Percentiles rank a stretch among this genome's conserved stretches.
These are phyloP conservation scores for Platerodrilus igneus DNA, from an alignment of 2,888 invertebrate species.

Conservation along the genomic window DNA sequence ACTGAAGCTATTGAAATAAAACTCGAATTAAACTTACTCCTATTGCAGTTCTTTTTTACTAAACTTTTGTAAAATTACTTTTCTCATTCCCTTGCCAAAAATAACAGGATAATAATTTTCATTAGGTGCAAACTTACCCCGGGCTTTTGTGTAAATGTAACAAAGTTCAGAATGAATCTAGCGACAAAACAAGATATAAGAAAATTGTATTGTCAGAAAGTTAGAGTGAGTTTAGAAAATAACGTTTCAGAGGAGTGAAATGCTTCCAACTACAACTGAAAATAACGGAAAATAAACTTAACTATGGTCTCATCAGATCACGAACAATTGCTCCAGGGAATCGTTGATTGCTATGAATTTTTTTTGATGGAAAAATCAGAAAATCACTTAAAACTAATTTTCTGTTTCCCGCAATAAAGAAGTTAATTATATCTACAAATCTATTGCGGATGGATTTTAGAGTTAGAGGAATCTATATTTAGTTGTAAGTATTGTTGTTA, in stretches of 20 bases:
- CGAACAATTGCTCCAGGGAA: slow-evolving; percentile 22
- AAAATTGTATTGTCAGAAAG: slow-evolving; percentile 37
- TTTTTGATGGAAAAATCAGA: slow-evolving; percentile 22
- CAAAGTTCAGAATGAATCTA: slow-evolving; percentile 35
- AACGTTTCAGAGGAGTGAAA: slow-evolving; percentile 23
- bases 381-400: slow-evolving; percentile 21
- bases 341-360: slow-evolving; percentile 17
- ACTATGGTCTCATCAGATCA: slow-evolving; percentile 21
- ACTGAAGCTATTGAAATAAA: too few species aligned
- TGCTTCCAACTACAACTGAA: slow-evolving; percentile 20
- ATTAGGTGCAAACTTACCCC: slow-evolving; percentile 31
- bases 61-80: slow-evolving; percentile 28
- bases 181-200: slow-evolving; percentile 36
- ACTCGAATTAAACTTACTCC: too few species aligned
- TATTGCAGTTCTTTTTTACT: slow-evolving; percentile 2
- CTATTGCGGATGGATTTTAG: too few species aligned
- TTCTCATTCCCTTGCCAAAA: slow-evolving; percentile 26
- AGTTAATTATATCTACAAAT: too few species aligned
- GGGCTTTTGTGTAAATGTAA: slow-evolving; percentile 34
- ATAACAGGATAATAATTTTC: slow-evolving; percentile 35
- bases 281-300: slow-evolving; percentile 26
- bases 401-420: too few species aligned
- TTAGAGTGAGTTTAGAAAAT: slow-evolving; percentile 31
- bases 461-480: too few species aligned
- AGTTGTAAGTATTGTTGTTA: too few species aligned